phyloP scores from a whole-genome alignment of 2,888 invertebrate genomes.

The Diaperis boleti region DNA sequence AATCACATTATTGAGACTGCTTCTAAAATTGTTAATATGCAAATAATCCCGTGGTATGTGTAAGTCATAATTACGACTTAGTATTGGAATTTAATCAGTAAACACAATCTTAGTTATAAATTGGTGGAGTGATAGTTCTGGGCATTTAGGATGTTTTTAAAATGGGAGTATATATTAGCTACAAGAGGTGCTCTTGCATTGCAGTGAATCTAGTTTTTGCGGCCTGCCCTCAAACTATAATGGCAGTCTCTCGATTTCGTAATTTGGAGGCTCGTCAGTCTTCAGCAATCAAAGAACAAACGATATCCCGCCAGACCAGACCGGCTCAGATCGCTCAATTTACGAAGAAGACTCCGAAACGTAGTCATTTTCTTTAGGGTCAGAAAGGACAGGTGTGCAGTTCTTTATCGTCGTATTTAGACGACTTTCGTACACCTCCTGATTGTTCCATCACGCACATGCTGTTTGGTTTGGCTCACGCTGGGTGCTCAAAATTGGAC shows the following conservation, averaged over 20 bases:
- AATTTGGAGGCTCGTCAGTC: conserved; percentile 9
- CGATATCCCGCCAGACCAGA: conserved; percentile 13
- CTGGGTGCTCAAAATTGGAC: conserved; percentile 31
- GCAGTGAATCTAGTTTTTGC: neutral
- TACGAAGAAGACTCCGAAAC: conserved; percentile 17
- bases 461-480: conserved; percentile 29
- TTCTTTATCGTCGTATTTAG: conserved; percentile 40
- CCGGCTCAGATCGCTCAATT: conserved; percentile 32
- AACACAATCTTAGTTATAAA: too few relatives aligned
- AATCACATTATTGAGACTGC: too few relatives aligned
- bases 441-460: conserved; percentile 40
- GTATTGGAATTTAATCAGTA: too few relatives aligned
- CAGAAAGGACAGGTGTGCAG: conserved; percentile 41
- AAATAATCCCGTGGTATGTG: too few relatives aligned
- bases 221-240: neutral
- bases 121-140: too few relatives aligned
- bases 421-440: conserved; percentile 40
- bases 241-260: neutral
- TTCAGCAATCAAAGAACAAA: conserved; percentile 24
- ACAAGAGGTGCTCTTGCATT: too few relatives aligned
- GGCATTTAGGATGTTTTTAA: too few relatives aligned
- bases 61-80: too few relatives aligned
- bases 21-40: too few relatives aligned
- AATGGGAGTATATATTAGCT: too few relatives aligned
- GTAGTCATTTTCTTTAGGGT: conserved; percentile 6